Conservation (phyloP, 2,113 vertebrate species). For the Columba livia region DNA sequence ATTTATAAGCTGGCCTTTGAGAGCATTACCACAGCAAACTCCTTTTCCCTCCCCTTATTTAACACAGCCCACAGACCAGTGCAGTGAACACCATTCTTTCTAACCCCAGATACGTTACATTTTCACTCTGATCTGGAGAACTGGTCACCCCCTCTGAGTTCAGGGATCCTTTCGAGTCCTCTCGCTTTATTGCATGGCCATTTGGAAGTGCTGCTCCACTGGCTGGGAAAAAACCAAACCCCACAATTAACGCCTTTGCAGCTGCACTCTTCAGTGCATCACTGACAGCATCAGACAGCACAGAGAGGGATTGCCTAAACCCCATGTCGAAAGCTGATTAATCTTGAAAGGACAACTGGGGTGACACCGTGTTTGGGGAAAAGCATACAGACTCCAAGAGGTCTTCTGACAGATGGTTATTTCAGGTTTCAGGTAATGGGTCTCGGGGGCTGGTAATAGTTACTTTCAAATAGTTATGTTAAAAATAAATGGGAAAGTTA, state of each 20-base stretch:
- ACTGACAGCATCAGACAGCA: background rate
- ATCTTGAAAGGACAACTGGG: background rate
- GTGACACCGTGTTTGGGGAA: background rate
- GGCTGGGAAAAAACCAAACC: constrained; percentile 60
- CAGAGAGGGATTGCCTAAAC: background rate
- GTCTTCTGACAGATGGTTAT: background rate
- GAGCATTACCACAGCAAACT: accelerated
- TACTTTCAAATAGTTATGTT: background rate
- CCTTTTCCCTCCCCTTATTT: background rate
- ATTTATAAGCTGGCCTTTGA: background rate
- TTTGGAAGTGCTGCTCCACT: constrained; percentile 76
- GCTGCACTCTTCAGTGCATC: accelerated
- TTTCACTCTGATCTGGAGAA: constrained; percentile 74
- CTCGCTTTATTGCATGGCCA: constrained; percentile 83
- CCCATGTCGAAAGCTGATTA: background rate
- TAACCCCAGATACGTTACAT: constrained; percentile 59
- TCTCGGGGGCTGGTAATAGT: background rate
- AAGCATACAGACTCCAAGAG: background rate
- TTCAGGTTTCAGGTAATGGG: background rate
- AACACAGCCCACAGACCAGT: background rate
- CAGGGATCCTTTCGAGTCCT: constrained; percentile 90
- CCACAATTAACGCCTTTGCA: background rate
- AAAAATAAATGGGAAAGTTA: background rate
- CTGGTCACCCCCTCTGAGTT: constrained; percentile 71
- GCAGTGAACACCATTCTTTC: background rate